Evolutionary conservation across 2,888 invertebrate species (phyloP).

Genomic region (Branchellion lobata): DNA sequence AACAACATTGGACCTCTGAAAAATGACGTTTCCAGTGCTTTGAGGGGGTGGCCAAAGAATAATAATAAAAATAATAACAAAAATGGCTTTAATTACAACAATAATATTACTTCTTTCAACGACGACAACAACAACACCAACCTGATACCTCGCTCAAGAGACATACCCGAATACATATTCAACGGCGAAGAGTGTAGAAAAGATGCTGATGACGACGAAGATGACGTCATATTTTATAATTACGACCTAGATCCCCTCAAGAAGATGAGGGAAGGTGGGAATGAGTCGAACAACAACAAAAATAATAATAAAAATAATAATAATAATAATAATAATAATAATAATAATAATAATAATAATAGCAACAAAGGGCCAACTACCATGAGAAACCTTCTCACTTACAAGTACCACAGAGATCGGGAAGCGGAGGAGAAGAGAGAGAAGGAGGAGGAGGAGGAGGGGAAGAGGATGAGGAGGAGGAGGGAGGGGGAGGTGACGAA

Average conservation of each 20-base stretch:
- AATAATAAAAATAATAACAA: too few species aligned
- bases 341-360: background rate
- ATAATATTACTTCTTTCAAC: too few species aligned
- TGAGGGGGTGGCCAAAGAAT: too few species aligned
- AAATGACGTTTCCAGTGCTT: too few species aligned
- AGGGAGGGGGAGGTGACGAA: background rate
- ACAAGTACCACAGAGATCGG: background rate
- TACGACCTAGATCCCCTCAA: background rate
- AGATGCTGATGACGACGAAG: background rate
- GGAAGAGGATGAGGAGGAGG: background rate
- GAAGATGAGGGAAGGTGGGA: too few species aligned
- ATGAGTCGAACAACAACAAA: background rate
- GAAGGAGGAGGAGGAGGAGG: background rate
- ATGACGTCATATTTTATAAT: conserved; percentile 12
- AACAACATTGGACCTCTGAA: too few species aligned
- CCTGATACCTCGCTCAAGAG: too few species aligned
- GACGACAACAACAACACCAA: too few species aligned
- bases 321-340: background rate
- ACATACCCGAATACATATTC: background rate
- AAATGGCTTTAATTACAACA: too few species aligned
- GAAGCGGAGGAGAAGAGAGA: conserved; percentile 7
- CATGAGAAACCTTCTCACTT: background rate
- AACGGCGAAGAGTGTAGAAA: background rate
- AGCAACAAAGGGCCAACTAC: background rate
- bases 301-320: background rate